Evolutionary conservation across 1,140 invertebrate genomes (phyloP).

Genomic region (Aphelinus certus): DNA sequence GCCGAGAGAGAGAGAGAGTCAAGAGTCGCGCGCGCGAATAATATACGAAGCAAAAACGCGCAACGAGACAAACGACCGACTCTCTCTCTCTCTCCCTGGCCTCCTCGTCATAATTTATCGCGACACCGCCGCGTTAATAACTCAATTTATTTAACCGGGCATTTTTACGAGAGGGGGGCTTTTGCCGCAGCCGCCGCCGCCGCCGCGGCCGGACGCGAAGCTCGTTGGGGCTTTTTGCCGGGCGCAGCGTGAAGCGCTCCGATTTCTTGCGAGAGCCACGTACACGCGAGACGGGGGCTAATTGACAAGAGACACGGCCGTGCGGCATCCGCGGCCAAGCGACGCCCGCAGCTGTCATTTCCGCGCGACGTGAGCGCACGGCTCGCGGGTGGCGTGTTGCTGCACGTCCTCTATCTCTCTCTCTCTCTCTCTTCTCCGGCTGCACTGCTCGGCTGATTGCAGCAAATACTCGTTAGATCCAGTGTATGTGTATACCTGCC

Average conservation of each 20-base stretch:
- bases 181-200: background rate
- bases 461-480: too few relatives aligned
- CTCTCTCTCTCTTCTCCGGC: constrained; percentile 1
- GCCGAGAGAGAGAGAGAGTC: background rate
- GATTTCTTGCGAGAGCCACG: too few relatives aligned
- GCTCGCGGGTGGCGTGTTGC: background rate
- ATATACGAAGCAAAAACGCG: background rate
- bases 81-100: constrained; percentile 45
- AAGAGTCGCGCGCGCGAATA: background rate
- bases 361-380: too few relatives aligned
- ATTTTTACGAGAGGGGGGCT: constrained; percentile 40
- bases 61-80: constrained; percentile 64
- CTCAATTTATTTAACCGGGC: constrained; percentile 66
- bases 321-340: too few relatives aligned
- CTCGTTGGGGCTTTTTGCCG: too few relatives aligned
- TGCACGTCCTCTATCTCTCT: background rate
- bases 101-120: constrained; percentile 68
- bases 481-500: too few relatives aligned
- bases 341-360: too few relatives aligned
- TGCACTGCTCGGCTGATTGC: background rate
- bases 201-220: background rate
- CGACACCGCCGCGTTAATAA: constrained; percentile 67
- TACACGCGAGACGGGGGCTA: too few relatives aligned
- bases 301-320: too few relatives aligned
- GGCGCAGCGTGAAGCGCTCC: too few relatives aligned